Evolutionary conservation across 1,140 invertebrate genomes (phyloP), one percentile per base, ranked within the genome.

Genomic region (Drosophila pandora): DNA sequence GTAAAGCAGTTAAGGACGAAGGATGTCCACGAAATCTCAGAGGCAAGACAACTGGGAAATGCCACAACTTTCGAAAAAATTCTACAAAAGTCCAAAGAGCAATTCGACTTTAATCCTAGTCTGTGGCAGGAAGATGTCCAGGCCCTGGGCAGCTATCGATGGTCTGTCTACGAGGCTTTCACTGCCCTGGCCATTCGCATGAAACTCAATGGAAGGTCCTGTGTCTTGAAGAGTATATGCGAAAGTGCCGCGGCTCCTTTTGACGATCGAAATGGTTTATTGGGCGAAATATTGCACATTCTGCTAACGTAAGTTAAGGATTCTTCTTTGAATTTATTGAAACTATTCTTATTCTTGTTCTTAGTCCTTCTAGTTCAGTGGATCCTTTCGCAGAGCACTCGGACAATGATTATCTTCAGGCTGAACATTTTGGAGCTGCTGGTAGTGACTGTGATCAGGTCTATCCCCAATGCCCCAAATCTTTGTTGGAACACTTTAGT

Each of bases 161-260:
- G 89, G 89, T 70, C 71, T 0, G 50, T 79, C 0, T 90, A 90
- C 47, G 74, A 82, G 41, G 71, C 61, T 8, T 76, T 90, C 2
- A 71, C 83, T 9, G 60, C 41, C 1, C 10, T 90, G 48, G 84
- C 77, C 2, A 45, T 54, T n/a, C 93, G 93, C 63, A 94, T 94
- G 91, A 94, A 94, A 9, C 93, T 94, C 62, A 92, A 93, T 71
- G 95, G 95, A 13, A 93, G 94, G 69, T 92, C 93, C 59, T 96
- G 96, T 90, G 92, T 96, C 58, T 93, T 96, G 54, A 94, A 94
- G 83, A 94, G 94, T 65, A 95, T 96, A 89, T 96, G 96, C 79
- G 95, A 96, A 91, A 93, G 94, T n/a, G 94, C 95, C 0, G 93
- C 94, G 58, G 92, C 93, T 22, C 95, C 95, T 61, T 94, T 96